Base-by-base conservation (phyloP, 1,140 invertebrate genomes). In the Euschistus heros region DNA sequence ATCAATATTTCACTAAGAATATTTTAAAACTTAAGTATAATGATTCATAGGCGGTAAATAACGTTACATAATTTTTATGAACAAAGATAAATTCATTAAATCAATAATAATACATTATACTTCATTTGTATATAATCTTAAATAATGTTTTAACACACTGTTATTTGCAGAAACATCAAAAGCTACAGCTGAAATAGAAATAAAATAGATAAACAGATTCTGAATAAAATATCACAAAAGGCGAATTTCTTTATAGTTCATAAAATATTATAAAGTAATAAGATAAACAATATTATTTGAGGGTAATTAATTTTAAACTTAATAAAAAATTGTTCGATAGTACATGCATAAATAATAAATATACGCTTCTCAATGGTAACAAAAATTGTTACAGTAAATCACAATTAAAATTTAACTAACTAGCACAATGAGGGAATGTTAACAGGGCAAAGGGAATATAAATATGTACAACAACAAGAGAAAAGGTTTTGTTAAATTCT, bases 311-410 rank as follows among this genome's bases (percentile, higher is more conserved):
- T 24, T 57, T 24, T 17, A 57, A 57, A 24, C 18, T 22, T 57
- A 57, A 57, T 14, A 10, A 14, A 57, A 57, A 57, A 24, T 17
- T 57, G 24, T 57, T 26, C 24, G 24, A 24, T 15, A 57, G 4
- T 24, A 26, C 18, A 20, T 57, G 54, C 15, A 57, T 22, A 57
- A 57, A 57, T 24, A 57, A 57, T 24, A 17, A 57, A 24, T 57
- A 57, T 57, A 17, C 24, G 15, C 24, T 20, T 20, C 4, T 57
- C 54, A 57, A 57, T 57, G 54, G 54, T 57, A 57, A 57, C 54
- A 26, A 57, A 26, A 57, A 6, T 24, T 57, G 54, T 57, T 57
- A 57, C 54, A 57, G 54, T 24, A 57, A 57, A 57, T 57, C 54
- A 57, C 54, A 57, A 57, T 57, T 20, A 57, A 57, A 57, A 24